Evolutionary conservation across 2,113 vertebrate species (phyloP), one percentile per base, ranked within the genome.

Genomic region (Pomatorhinus ruficollis): DNA sequence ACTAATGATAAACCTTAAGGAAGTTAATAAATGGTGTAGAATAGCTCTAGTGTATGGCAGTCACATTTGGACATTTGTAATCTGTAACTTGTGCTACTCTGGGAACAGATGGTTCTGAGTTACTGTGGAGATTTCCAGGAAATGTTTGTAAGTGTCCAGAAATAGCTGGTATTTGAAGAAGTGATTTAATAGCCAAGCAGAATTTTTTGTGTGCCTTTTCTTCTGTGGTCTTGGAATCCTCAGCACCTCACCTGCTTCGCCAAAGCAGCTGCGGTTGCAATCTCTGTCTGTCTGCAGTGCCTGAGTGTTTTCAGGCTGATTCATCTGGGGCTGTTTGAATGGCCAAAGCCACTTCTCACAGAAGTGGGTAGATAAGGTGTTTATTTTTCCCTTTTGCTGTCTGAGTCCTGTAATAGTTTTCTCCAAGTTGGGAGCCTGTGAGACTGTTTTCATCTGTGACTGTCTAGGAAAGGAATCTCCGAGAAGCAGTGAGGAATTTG

Each of bases 11-110:
- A 95, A 68, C 53, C 28, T 85, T 76, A 52, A 84, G 45, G 65
- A 87, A 90, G 78, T 89, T 95, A 94, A 89, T 90, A 72, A 96
- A 89, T 87, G 33, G 37, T 82, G 78, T 71, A 60, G 52, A 75
- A 11, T 60, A 63, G 35, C 89, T 89, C 39, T 47, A 1, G 53
- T 82, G 25, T 35, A 30, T 82, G 75, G 50, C 90, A 79, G 78
- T 76, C 69, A 56, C 35, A 49, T 82, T 77, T 93, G 81, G 65
- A 78, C 10, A 4, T 78, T 76, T 81, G 72, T 88, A 92, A 78
- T 96, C 70, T 63, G 83, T 83, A 93, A 87, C 77, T 88, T 68
- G 37, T 63, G 74, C 31, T 82, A 4, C 37, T 57, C 37, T 76
- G 78, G 82, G 69, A 82, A 82, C 72, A 95, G 82, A 87, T 60